Percentiles rank a stretch among this genome's conserved stretches.
phyloP scores from a whole-genome alignment of 2,888 invertebrate species.

The Leucophenga maculata region DNA sequence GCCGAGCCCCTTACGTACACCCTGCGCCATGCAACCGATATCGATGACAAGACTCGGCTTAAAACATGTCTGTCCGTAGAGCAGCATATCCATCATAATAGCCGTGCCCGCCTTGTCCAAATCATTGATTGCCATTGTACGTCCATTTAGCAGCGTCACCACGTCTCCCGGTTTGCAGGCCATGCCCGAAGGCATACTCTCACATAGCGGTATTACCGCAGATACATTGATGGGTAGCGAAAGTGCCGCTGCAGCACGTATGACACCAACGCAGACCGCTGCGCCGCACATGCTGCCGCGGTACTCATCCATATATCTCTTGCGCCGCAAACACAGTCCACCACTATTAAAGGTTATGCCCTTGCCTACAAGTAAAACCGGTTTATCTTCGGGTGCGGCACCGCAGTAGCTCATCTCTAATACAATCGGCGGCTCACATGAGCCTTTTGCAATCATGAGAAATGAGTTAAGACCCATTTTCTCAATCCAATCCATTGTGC shows the following conservation, averaged over 20 bases:
- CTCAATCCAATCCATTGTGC: constrained; percentile 75
- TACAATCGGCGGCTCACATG: constrained; percentile 75
- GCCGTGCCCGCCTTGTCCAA: constrained; percentile 86
- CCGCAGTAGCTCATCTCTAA: constrained; percentile 75
- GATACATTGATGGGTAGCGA: constrained; percentile 75
- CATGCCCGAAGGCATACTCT: constrained; percentile 76
- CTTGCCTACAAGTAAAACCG: constrained; percentile 76
- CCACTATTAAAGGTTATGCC: constrained; percentile 75
- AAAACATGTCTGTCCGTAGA: constrained; percentile 80
- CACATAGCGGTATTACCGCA: constrained; percentile 71
- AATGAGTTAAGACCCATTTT: constrained; percentile 75
- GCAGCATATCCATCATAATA: constrained; percentile 84
- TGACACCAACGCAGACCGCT: constrained; percentile 75
- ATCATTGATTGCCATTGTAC: constrained; percentile 73
- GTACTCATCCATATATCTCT: constrained; percentile 62
- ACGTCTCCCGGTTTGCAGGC: constrained; percentile 74
- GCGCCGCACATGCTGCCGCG: constrained; percentile 78
- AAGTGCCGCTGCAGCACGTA: constrained; percentile 74
- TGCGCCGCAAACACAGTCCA: constrained; percentile 62
- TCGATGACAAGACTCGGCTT: constrained; percentile 75
- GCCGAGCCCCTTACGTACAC: constrained; percentile 75
- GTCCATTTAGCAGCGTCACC: constrained; percentile 73
- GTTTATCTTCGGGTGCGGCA: constrained; percentile 71
- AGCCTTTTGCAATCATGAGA: constrained; percentile 68
- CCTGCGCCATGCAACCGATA: constrained; percentile 74